phyloP scores from a whole-genome alignment of 1,140 invertebrate genomes.

The Drosophila pectinifera region DNA sequence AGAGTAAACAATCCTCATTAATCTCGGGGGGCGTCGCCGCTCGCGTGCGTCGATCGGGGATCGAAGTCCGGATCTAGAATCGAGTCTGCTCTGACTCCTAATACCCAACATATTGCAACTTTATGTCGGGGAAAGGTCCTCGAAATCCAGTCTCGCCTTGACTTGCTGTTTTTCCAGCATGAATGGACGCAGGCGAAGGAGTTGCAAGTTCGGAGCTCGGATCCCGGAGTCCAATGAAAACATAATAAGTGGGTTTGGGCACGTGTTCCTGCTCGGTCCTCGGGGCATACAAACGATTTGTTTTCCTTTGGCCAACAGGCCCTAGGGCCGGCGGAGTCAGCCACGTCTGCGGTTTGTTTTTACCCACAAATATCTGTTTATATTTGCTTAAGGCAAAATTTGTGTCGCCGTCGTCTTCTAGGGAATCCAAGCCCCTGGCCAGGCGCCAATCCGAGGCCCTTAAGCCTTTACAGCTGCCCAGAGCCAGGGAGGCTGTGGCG shows the following conservation, averaged over 20 bases:
- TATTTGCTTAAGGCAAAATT: slow-evolving; percentile 69
- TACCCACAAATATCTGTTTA: slow-evolving; percentile 73
- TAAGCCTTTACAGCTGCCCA: slow-evolving; percentile 71
- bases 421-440: slow-evolving; percentile 28
- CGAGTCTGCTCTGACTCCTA: slow-evolving; percentile 42
- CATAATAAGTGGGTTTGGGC: slow-evolving; percentile 80
- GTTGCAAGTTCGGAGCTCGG: slow-evolving; percentile 15
- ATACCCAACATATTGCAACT: slow-evolving; percentile 81
- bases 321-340: slow-evolving; percentile 33
- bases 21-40: slow-evolving; percentile 68
- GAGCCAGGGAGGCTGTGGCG: slow-evolving; percentile 10
- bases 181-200: slow-evolving; percentile 33
- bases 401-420: slow-evolving; percentile 51
- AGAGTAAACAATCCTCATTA: slow-evolving; percentile 78
- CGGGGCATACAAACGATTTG: slow-evolving; percentile 64
- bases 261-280: slow-evolving; percentile 59
- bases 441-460: slow-evolving; percentile 60
- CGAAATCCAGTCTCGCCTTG: slow-evolving; percentile 23
- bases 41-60: slow-evolving; percentile 43
- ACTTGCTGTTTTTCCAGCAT: slow-evolving; percentile 56
- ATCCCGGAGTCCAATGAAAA: slow-evolving; percentile 34
- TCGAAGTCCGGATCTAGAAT: slow-evolving; percentile 7
- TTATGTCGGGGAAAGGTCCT: slow-evolving; percentile 58
- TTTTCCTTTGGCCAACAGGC: slow-evolving; percentile 66
- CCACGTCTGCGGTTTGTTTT: slow-evolving; percentile 64